These are phyloP conservation scores for Mohoua ochrocephala DNA, from an alignment of 2,113 vertebrate species.

Conservation along the genomic window DNA sequence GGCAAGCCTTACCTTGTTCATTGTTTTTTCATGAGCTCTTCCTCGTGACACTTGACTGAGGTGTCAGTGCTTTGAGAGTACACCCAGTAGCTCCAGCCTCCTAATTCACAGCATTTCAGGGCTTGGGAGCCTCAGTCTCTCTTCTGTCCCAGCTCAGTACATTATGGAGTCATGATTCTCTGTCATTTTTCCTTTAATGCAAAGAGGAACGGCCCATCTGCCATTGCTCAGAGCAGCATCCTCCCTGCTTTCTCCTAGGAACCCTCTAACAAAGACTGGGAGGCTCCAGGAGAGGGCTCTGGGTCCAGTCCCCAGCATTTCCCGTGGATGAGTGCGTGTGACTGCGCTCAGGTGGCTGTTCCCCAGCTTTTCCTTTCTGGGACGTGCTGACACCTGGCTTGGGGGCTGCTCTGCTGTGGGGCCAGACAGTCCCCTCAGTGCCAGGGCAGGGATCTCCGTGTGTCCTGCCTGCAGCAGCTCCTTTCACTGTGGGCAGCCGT, in stretches of 20 bases:
- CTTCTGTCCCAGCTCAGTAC: background rate
- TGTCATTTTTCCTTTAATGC: background rate
- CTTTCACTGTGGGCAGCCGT: background rate
- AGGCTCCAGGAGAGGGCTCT: background rate
- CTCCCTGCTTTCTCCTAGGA: background rate
- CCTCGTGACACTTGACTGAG: background rate
- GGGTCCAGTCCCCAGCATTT: background rate
- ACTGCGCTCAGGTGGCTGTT: background rate
- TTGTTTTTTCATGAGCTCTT: background rate
- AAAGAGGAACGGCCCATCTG: background rate
- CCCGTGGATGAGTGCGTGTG: fast-evolving
- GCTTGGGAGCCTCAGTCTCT: background rate
- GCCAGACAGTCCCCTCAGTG: background rate
- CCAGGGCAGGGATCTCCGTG: fast-evolving
- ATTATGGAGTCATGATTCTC: background rate
- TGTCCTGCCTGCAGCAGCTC: background rate
- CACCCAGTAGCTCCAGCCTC: background rate
- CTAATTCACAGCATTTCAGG: background rate
- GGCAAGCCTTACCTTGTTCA: background rate
- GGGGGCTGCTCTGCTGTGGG: background rate
- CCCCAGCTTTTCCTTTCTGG: background rate
- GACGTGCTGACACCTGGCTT: fast-evolving
- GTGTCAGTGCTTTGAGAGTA: background rate
- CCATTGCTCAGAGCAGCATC: background rate
- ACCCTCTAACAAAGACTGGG: background rate